These are phyloP conservation scores for Philopotamus ludificatus DNA, from an alignment of 1,140 invertebrate genomes.

Conservation along the genomic window DNA sequence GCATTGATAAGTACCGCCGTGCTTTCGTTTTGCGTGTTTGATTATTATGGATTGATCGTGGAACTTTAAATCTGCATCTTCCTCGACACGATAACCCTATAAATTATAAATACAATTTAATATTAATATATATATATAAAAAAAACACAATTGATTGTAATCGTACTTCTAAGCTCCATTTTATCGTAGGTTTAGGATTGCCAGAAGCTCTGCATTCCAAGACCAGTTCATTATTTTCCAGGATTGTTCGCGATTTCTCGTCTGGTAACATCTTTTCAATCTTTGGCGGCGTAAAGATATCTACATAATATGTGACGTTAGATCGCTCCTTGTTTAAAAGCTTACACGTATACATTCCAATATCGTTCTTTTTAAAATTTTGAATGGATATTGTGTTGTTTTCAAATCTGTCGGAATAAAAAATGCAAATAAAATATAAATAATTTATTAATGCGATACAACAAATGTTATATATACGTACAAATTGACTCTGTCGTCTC, in stretches of 20 bases:
- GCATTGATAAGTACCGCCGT: conserved; percentile 50
- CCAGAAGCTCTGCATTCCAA: conserved; percentile 28
- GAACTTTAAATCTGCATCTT: conserved; percentile 28
- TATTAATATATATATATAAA: neutral
- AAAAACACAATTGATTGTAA: neutral
- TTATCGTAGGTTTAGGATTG: conserved; percentile 24
- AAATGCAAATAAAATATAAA: too few species aligned
- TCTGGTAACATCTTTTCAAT: conserved; percentile 23
- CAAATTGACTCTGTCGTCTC: too few species aligned
- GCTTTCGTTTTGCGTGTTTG: conserved; percentile 45
- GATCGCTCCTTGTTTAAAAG: neutral
- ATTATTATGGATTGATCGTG: conserved; percentile 43
- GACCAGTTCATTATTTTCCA: conserved; percentile 9
- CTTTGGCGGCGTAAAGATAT: neutral
- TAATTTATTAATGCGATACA: too few species aligned
- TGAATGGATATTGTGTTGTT: too few species aligned
- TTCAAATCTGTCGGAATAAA: too few species aligned
- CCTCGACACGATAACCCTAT: conserved; percentile 26
- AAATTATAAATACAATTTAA: conserved; percentile 8
- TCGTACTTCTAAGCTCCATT: conserved; percentile 33
- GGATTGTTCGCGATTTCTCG: conserved; percentile 8
- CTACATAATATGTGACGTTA: neutral
- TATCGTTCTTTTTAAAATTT: conserved; percentile 1
- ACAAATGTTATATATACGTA: too few species aligned
- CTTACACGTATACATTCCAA: neutral